phyloP scores from a whole-genome alignment of 2,113 vertebrate species.

The Thalassoma bifasciatum region DNA sequence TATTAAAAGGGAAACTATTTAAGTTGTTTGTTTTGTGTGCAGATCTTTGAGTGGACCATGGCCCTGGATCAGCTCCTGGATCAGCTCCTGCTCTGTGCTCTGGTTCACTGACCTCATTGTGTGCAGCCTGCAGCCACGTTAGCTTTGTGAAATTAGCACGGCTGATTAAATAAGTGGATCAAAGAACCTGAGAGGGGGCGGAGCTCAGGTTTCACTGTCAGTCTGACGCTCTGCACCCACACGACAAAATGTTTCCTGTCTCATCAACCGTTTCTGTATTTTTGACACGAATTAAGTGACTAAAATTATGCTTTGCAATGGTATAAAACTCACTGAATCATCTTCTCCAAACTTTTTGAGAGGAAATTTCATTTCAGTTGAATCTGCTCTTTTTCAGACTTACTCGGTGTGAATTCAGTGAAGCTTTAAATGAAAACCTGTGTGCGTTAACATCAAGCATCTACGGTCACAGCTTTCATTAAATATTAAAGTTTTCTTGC shows the following conservation, averaged over 20 bases:
- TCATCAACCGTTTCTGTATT: too few species aligned
- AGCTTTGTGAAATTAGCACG: conserved; percentile 17
- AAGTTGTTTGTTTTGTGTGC: too few species aligned
- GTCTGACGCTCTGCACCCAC: neutral
- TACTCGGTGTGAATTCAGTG: neutral
- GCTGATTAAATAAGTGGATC: conserved; percentile 32
- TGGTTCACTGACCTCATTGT: conserved; percentile 13
- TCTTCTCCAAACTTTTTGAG: neutral
- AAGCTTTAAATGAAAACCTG: conserved; percentile 2
- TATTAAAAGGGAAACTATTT: too few species aligned
- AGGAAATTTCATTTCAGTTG: too few species aligned
- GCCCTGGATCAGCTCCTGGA: neutral
- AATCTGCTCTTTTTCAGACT: too few species aligned
- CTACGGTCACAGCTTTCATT: conserved; percentile 5
- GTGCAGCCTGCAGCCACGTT: conserved; percentile 3
- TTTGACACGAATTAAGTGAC: too few species aligned
- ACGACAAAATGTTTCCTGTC: neutral
- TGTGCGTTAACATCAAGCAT: neutral
- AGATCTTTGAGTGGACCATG: neutral
- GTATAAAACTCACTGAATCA: neutral
- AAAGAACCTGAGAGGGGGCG: neutral
- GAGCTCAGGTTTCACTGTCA: conserved; percentile 5
- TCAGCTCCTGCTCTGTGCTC: neutral
- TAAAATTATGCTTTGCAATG: neutral
- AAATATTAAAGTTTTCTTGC: neutral